Evolutionary conservation across 1,140 invertebrate species (phyloP), one percentile per base, ranked within the genome.

Genomic region (Leptopilina clavipes): DNA sequence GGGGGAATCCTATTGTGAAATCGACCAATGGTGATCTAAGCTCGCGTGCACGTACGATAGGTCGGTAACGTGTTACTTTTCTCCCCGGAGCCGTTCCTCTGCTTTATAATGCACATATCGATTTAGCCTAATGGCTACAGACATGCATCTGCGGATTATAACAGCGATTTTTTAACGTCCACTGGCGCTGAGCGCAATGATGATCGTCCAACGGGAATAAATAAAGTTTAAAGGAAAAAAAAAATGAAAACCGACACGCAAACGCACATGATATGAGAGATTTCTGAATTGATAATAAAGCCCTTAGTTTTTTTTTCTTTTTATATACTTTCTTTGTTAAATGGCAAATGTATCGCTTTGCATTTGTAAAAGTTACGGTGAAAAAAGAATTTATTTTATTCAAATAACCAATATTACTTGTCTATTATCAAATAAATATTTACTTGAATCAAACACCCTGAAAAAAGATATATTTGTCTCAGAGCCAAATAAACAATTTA

Each of bases 1-100:
- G 82, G 84, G 87, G 80, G 85, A 85, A 86, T 84, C 88, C 84
- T 84, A 89, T 89, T 89, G 88, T 89, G 82, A 77, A 76, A 77
- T 75, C 77, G 78, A 82, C 88, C 86, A 89, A 89, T 88, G 85
- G 85, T 74, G 71, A 75, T 71, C 71, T 73, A 79, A 75, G 79
- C 79, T 59, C 65, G 73, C 83, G 78, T 75, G 81, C 83, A 82
- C 81, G 82, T 56, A 77, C 79, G 70, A 81, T 72, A 75, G 59
- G 25, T 76, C 76, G 77, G 52, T 72, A 78, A 81, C 78, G 79
- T 77, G 82, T 83, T 83, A 81, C 80, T 74, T 82, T 70, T 73
- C 52, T 74, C 25, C 59, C 43, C 18, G 59, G 43, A 71, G 44
- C 76, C 76, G 75, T 81, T 79, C 75, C 71, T 31, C 25, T 79